Evolutionary conservation across 2,888 invertebrate species (phyloP), one percentile per base, ranked within the genome.

Genomic region (Rhodophaea formosa): DNA sequence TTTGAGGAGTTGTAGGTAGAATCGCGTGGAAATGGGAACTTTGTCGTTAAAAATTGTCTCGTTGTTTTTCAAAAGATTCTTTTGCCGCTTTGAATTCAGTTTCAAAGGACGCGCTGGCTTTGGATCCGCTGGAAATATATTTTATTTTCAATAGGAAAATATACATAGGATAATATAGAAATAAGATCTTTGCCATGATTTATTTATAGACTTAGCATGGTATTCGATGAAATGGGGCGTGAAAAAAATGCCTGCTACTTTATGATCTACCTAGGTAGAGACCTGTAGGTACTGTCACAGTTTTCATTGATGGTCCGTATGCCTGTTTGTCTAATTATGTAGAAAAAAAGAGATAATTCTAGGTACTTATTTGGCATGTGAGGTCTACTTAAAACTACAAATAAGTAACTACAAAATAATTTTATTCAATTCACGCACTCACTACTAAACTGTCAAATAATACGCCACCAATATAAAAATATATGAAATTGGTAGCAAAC

Each of bases 41-140:
- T 90, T 91, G 60, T 90, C 90, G 66, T 88, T 79, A 65, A 79
- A 89, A 5, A 91, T 60, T 0, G 89, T 90, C 70, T 91, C 90
- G 60, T 80, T 87, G 12, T 64, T 69, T 70, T 84, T 90, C 15
- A 91, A 66, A 8, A 90, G 64, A 16, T 76, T 77, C 57, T 79
- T 89, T 53, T 84, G 82, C 8, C 82, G 78, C 68, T 86, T 90
- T 0, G 67, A 23, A 55, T 75, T 72, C 1, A 62, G 57, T 71
- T 84, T 88, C 0, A 77, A 62, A 3, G 68, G 56, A 12, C 85
- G 71, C 0, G 60, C 56, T 2, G 74, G 71, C 69, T 75, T 84
- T 0, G 61, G 58, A 49, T 86, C 87, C 30, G 59, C 87, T 87
- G 72, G 14, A 67, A 71, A 49, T 46, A 1, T 58, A 29, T 17